Base-by-base conservation (phyloP, 2,797 vertebrate genomes). In the Ceryle rudis region DNA sequence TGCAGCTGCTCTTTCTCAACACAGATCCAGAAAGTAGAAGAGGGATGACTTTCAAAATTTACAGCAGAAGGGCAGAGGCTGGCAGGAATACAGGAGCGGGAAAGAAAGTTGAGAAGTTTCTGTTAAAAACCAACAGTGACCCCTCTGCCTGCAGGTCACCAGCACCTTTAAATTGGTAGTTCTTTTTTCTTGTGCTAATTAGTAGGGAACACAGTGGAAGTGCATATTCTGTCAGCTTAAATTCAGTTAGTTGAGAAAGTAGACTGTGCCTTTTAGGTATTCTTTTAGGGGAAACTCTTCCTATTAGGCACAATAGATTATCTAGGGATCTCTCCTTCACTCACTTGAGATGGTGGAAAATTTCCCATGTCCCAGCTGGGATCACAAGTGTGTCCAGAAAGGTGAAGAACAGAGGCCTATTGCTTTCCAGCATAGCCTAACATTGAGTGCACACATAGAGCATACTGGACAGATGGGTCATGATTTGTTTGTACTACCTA, bases 111-210 rank as follows among this genome's bases (percentile, higher is more conserved):
- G 61, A 58, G 49, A 89, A 88, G 6, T 51, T 35, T 41, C 35
- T 74, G 14, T 69, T 51, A 74, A 84, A 80, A 77, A 18, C 11
- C 18, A 69, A 10, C 35, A 55, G 60, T 57, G 71, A 39, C 11
- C 1, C 33, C 31, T 85, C 46, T 94, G 81, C 70, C 75, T 58
- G 73, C 44, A 25, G 81, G 77, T 79, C 58, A 91, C 4, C 11
- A 51, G 51, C 14, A 9, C 44, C 47, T 83, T 93, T 79, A 79
- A 83, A 81, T 64, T 94, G 29, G 75, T 84, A 91, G 73, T 86
- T 94, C 60, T 91, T 93, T 91, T 58, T 65, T 82, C 37, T 78
- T 41, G 66, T 84, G 66, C 60, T 97, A 81, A 95, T 93, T 95
- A 86, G 75, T 91, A 47, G 58, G 13, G 31, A 35, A 49, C 35